Conservation (phyloP, 2,888 invertebrate genomes). For the Bembecia ichneumoniformis region DNA sequence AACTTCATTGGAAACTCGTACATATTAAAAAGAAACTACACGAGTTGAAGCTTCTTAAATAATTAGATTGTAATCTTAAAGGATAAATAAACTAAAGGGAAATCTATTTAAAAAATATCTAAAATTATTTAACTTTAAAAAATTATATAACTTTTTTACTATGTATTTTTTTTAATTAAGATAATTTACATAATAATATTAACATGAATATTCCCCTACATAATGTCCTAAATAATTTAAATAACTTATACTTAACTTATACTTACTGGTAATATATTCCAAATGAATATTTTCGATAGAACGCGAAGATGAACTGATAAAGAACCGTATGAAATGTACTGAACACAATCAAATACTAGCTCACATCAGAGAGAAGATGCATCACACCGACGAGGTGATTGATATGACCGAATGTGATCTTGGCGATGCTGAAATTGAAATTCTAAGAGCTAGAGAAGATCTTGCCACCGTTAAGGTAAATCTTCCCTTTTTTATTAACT, state of each 20-base stretch:
- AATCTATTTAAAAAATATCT: background rate
- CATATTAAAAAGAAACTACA: too few relatives aligned
- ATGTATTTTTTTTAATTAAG: too few relatives aligned
- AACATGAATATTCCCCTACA: too few relatives aligned
- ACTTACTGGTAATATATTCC: too few relatives aligned
- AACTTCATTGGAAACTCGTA: too few relatives aligned
- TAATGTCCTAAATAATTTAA: too few relatives aligned
- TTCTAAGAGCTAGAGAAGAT: slow-evolving; percentile 48
- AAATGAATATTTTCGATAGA: slow-evolving; percentile 25
- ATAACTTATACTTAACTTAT: too few relatives aligned
- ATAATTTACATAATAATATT: too few relatives aligned
- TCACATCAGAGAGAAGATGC: slow-evolving; percentile 65
- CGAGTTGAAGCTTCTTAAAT: too few relatives aligned
- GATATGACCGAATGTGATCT: slow-evolving; percentile 57
- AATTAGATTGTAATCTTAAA: background rate
- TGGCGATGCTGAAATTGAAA: slow-evolving; percentile 55
- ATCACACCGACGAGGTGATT: slow-evolving; percentile 61
- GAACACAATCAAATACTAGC: slow-evolving; percentile 64
- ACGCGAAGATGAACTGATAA: slow-evolving; percentile 59
- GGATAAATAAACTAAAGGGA: too few relatives aligned
- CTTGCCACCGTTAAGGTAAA: slow-evolving; percentile 47
- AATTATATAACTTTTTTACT: too few relatives aligned
- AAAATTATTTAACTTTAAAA: too few relatives aligned
- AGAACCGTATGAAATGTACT: slow-evolving; percentile 53
- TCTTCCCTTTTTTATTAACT: background rate